phyloP scores from a whole-genome alignment of 92 coral and sea anemone species.

The Heliopora coerulea region DNA sequence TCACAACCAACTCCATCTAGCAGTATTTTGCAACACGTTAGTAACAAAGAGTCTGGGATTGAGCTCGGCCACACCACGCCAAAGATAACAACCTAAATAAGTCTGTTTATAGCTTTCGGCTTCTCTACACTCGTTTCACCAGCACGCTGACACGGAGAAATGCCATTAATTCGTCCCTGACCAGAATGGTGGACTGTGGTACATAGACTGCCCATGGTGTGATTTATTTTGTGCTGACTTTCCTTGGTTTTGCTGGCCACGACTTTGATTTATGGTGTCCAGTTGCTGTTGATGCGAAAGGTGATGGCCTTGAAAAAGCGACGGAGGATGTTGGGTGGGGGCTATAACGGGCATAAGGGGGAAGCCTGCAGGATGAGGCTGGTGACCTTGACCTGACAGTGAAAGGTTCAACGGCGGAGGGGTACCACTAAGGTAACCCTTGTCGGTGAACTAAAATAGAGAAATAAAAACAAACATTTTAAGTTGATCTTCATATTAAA shows the following conservation, averaged over 20 bases:
- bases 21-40: constrained; percentile 24
- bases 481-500: background rate
- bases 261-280: constrained; percentile 20
- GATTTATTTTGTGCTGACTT: constrained; percentile 12
- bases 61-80: background rate
- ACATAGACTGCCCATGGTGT: constrained; percentile 33
- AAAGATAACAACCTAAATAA: background rate
- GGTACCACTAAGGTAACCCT: constrained; percentile 37
- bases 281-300: constrained; percentile 40
- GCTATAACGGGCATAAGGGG: constrained; percentile 36
- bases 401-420: constrained; percentile 38
- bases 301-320: constrained; percentile 24
- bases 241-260: constrained; percentile 32
- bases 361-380: constrained; percentile 40
- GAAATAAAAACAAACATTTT: background rate
- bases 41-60: background rate
- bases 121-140: background rate
- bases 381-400: constrained; percentile 31
- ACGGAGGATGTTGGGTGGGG: constrained; percentile 45
- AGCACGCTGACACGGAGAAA: background rate
- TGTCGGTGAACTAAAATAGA: constrained; percentile 19
- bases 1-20: constrained; percentile 28
- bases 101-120: constrained; percentile 5
- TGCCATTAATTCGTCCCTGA: constrained; percentile 29
- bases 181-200: constrained; percentile 29